Evolutionary conservation across 2,888 invertebrate species (phyloP).

Genomic region (Papilio protenor): DNA sequence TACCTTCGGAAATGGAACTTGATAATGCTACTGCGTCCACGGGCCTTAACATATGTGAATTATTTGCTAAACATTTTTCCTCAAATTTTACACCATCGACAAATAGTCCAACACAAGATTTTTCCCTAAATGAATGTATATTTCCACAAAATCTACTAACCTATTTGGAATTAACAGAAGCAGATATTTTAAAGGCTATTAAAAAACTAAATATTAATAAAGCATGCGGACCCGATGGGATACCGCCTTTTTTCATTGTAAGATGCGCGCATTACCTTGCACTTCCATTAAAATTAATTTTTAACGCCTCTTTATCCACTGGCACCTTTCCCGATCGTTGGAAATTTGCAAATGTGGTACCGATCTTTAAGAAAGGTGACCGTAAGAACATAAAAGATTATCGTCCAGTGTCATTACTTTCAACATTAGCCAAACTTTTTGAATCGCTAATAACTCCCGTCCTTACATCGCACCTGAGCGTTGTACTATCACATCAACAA

Average conservation of each 20-base stretch:
- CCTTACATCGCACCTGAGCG: conserved; percentile 4
- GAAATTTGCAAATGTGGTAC: conserved; percentile 20
- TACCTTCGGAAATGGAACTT: neutral
- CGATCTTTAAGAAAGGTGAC: conserved; percentile 24
- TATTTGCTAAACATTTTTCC: conserved; percentile 1
- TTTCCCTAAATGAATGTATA: neutral
- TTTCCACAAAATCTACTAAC: neutral
- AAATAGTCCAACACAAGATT: neutral
- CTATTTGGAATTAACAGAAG: neutral
- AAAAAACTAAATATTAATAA: neutral
- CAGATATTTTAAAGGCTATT: neutral
- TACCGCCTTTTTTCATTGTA: conserved; percentile 24
- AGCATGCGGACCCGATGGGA: conserved; percentile 6
- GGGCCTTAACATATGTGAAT: neutral
- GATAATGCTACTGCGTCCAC: neutral
- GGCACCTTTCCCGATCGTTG: conserved; percentile 4
- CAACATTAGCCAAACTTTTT: conserved; percentile 11
- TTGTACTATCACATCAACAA: too few species aligned
- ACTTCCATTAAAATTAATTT: neutral
- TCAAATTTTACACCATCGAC: neutral
- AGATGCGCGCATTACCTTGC: neutral
- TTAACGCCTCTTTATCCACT: conserved; percentile 9
- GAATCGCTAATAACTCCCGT: conserved; percentile 6
- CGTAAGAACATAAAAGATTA: neutral
- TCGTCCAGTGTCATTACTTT: conserved; percentile 13